These are phyloP conservation scores for Yponomeuta evonymella DNA, from an alignment of 2,888 invertebrate species.

Conservation along the genomic window DNA sequence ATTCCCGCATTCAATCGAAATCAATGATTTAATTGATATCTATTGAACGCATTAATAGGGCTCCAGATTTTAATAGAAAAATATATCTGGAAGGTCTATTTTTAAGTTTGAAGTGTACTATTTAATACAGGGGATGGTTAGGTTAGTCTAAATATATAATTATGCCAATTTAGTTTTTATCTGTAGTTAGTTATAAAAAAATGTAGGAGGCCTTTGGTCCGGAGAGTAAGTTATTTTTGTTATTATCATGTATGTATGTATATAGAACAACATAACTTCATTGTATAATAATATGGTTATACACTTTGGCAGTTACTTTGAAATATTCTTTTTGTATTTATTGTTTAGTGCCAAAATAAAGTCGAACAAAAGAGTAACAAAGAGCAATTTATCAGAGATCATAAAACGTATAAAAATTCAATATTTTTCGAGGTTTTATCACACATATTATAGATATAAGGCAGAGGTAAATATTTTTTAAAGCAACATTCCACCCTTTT, in stretches of 20 bases:
- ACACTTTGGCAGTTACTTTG: neutral
- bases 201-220: neutral
- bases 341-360: conserved; percentile 15
- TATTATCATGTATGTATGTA: neutral
- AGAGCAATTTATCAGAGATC: neutral
- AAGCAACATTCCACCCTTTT: conserved; percentile 28
- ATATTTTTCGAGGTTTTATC: conserved; percentile 31
- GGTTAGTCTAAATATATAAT: conserved; percentile 19
- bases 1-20: neutral
- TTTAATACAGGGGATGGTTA: conserved; percentile 33
- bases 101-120: neutral
- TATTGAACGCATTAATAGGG: neutral
- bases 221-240: neutral
- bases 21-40: neutral
- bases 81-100: neutral
- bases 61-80: conserved; percentile 22
- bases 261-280: neutral
- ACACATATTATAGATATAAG: conserved; percentile 20
- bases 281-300: neutral
- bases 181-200: neutral
- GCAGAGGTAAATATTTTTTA: conserved; percentile 29
- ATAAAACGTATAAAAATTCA: neutral
- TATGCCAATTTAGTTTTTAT: conserved; percentile 6
- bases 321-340: neutral
- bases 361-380: neutral